A percentile compares a stretch with the other conserved stretches of the same genome.
These are phyloP conservation scores for Coenobita brevimanus DNA, from an alignment of 1,140 invertebrate species.

Conservation along the genomic window DNA sequence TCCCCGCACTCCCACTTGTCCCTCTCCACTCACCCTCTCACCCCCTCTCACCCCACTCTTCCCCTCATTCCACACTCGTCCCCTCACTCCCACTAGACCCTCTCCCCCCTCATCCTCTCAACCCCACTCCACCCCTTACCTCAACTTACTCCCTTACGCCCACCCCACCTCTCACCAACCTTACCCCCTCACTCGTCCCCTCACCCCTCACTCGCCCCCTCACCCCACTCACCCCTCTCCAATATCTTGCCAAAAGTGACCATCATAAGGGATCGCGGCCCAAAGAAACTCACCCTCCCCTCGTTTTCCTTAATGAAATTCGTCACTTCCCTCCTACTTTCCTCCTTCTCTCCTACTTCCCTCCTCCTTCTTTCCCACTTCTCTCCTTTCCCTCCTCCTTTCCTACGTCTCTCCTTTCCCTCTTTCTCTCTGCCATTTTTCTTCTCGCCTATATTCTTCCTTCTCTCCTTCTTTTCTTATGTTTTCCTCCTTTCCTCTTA, in stretches of 20 bases:
- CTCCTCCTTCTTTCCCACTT: no score
- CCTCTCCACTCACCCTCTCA: neutral
- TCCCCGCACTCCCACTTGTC: neutral
- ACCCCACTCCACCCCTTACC: neutral
- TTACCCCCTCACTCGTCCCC: neutral
- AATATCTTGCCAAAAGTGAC: constrained; percentile 2
- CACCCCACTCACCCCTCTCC: neutral
- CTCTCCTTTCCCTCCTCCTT: no score
- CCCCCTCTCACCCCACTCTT: neutral
- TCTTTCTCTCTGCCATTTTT: no score
- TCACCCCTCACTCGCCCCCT: neutral
- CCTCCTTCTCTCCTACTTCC: no score
- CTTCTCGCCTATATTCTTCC: no score
- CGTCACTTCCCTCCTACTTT: no score
- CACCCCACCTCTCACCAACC: neutral
- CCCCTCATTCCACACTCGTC: neutral
- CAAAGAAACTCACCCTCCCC: neutral
- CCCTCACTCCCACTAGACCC: neutral
- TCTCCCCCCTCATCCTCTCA: neutral
- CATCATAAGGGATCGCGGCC: neutral
- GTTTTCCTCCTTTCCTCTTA: no score
- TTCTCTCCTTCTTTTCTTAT: no score
- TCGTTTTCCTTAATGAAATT: no score
- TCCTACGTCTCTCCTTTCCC: no score
- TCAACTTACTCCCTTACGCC: neutral